These are phyloP conservation scores for Dysmachus trigonus DNA, from an alignment of 2,888 invertebrate species.

Conservation along the genomic window DNA sequence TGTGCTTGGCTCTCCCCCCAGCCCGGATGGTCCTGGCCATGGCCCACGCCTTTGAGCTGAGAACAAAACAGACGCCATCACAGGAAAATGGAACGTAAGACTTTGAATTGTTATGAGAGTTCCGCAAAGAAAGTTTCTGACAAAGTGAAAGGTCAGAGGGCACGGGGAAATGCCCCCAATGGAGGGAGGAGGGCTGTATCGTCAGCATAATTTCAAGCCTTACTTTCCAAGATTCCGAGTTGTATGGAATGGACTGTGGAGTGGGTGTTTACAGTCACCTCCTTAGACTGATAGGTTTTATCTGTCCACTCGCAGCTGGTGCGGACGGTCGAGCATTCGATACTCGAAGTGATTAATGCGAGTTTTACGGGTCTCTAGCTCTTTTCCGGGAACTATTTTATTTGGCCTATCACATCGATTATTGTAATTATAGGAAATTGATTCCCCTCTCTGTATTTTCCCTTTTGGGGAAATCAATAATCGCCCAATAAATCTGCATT, in stretches of 20 bases:
- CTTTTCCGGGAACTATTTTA: background rate
- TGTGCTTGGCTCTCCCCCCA: background rate
- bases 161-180: background rate
- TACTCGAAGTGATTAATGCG: background rate
- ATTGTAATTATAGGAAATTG: background rate
- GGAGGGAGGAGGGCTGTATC: background rate
- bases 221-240: background rate
- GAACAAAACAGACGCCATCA: background rate
- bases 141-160: background rate
- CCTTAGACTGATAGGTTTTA: background rate
- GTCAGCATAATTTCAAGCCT: background rate
- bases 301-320: background rate
- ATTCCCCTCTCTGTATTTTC: background rate
- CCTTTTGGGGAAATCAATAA: background rate
- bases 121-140: background rate
- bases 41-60: background rate
- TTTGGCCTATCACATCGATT: background rate
- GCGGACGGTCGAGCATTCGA: background rate
- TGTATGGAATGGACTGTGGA: too few relatives aligned
- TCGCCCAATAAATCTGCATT: constrained; percentile 5
- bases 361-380: background rate
- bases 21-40: background rate
- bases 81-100: background rate
- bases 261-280: background rate
- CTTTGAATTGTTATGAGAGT: background rate